phyloP scores from a whole-genome alignment of 37 sponge, comb jelly and placozoan genomes.

The Cliona cf. orientalis region DNA sequence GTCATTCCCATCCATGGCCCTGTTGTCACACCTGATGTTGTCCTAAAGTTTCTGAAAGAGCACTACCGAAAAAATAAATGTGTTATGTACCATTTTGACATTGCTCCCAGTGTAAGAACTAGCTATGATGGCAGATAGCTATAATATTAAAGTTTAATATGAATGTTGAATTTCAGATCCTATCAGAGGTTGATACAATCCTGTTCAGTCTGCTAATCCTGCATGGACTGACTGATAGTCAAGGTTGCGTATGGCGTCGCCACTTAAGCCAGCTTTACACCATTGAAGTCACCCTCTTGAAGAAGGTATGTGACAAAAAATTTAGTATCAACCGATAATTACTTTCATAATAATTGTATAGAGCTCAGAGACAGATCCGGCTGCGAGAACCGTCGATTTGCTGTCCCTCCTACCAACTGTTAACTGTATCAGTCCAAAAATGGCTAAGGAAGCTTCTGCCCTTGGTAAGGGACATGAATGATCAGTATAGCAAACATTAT shows the following conservation, averaged over 20 bases:
- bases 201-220: conserved; percentile 59
- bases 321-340: too few species aligned
- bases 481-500: background rate
- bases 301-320: too few species aligned
- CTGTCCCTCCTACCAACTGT: conserved; percentile 43
- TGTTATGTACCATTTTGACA: conserved; percentile 55
- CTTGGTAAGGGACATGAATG: background rate
- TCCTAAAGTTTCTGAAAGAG: conserved; percentile 35
- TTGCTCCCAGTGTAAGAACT: conserved; percentile 54
- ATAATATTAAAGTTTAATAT: too few species aligned
- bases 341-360: too few species aligned
- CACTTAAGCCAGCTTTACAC: conserved; percentile 36
- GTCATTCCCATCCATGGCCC: conserved; percentile 68
- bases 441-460: background rate
- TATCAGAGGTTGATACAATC: conserved; percentile 47
- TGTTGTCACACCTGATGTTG: conserved; percentile 37
- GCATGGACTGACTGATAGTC: conserved; percentile 32
- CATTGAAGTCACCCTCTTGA: conserved; percentile 52
- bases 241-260: conserved; percentile 62
- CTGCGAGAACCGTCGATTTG: background rate
- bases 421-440: conserved; percentile 26
- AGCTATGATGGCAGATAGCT: background rate
- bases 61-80: background rate
- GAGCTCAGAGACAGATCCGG: too few species aligned
- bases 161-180: conserved; percentile 24